Base-by-base conservation (phyloP, 37 sponge, comb jelly and placozoan genomes). In the Dysidea cf. avara region DNA sequence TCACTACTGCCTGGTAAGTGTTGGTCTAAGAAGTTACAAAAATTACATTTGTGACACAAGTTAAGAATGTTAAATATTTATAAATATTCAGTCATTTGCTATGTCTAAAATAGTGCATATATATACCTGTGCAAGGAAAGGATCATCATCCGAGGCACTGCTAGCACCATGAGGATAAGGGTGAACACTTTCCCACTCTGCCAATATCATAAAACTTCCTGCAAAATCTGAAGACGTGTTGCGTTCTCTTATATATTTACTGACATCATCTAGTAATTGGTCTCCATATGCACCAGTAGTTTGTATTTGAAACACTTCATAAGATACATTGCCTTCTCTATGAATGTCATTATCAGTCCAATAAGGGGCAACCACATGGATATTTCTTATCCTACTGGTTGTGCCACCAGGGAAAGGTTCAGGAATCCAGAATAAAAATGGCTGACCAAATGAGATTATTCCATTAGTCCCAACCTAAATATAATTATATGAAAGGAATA, bases 301-400 rank as follows among this genome's bases (percentile, higher is more conserved):
- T 20, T 35, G 18, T 7, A 46, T 12, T 21, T 82, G 53, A 43
- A 43, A 43, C 32, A 81, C 83, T 40, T 81, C 28, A 36, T 86
- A 90, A 25, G 46, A 34, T 39, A 85, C 47, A 18, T 11, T 61
- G 0, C 93, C 93, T 22, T 21, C 51, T 7, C 36, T 3, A 26
- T 77, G 38, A 0, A 68, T 53, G 58, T 92, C 90, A 53, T 59
- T 72, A 33, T 91, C 87, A 38, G 71, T 51, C 84, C 87, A 87
- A 77, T 74, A 91, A 21, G 84, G 81, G 31, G 92, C 87, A 22
- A 86, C 76, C 30, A 88, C 70, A 22, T 72, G 46, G 25, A 48
- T 16, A 49, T 36, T 21, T 31, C 51, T 56, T 28, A 61, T 47
- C n/a, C 56, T 1, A 20, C 2, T 9, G n/a, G n/a, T n/a, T 6